Base-by-base conservation (phyloP, 2,113 vertebrate species). In the Pelodiscus sinensis region DNA sequence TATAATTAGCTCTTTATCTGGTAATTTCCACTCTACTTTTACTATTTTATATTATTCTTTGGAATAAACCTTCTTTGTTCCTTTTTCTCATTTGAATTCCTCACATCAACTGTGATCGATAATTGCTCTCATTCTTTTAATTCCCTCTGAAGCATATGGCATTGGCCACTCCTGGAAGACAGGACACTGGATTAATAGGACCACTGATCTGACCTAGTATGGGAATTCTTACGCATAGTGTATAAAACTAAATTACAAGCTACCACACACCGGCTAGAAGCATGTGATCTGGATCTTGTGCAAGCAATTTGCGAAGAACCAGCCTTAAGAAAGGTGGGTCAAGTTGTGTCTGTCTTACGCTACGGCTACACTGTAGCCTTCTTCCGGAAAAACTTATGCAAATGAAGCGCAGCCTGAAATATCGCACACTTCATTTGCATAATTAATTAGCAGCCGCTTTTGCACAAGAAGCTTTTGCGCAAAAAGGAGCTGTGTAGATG, bases 41-140 rank as follows among this genome's bases (percentile, higher is more conserved):
- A 27, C 38, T 38, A 55, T 55, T 29, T 78, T 88, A 58, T 65
- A 50, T 81, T 93, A 54, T 51, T 84, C 73, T 81, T 90, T 51
- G 62, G 54, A 87, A 35, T 29, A 35, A 89, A 79, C 5, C 5
- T 24, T 21, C 24, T 44, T 78, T 91, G 86, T 78, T 89, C 55
- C 35, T 87, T 82, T 81, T 94, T 84, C 75, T 90, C 24, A 24
- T 60, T 60, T 60, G 88, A 87, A 71, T 31, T 88, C 77, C 83
- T n/a, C 68, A 19, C 16, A 21, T 35, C n/a, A 71, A 35, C 7
- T 71, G n/a, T 71, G 65, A 21, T 71, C 16, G 2, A 68, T 25
- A n/a, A 68, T 35, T 71, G n/a, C 9, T 8, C n/a, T 71, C 44
- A 18, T 71, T 71, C 65, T 35, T 71, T 35, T 71, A 19, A 71